phyloP scores from a whole-genome alignment of 2,888 invertebrate species.

The Calliscelio sp. region DNA sequence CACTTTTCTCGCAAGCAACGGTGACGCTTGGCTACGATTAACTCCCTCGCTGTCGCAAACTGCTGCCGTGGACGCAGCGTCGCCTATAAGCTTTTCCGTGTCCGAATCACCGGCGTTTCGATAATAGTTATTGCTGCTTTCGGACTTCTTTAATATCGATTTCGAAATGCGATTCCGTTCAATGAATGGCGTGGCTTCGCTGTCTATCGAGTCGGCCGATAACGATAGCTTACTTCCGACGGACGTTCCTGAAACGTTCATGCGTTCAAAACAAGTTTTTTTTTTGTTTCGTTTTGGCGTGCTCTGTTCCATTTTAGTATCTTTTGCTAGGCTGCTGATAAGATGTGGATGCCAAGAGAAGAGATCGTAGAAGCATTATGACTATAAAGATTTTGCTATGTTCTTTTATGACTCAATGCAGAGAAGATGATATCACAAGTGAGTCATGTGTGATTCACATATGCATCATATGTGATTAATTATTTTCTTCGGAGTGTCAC shows the following conservation, averaged over 20 bases:
- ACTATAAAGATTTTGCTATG: conserved; percentile 30
- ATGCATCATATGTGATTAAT: too few species aligned
- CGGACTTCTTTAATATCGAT: conserved; percentile 92
- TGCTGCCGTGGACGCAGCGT: conserved; percentile 88
- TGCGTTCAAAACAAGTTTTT: conserved; percentile 39
- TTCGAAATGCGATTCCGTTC: conserved; percentile 90
- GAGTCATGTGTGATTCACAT: too few species aligned
- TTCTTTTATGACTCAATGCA: conserved; percentile 14
- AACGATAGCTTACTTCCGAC: conserved; percentile 89
- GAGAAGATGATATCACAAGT: too few species aligned
- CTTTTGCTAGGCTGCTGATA: conserved; percentile 14
- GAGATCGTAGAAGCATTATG: conserved; percentile 23
- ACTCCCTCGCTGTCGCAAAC: conserved; percentile 87
- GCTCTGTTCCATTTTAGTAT: conserved; percentile 17
- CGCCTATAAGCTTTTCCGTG: conserved; percentile 91
- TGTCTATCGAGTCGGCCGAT: conserved; percentile 90
- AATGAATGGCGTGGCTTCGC: conserved; percentile 88
- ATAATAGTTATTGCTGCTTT: conserved; percentile 87
- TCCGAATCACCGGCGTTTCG: conserved; percentile 89
- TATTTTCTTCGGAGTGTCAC: too few species aligned
- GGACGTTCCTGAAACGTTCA: conserved; percentile 78
- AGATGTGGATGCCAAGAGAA: conserved; percentile 31
- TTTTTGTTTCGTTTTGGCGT: conserved; percentile 15
- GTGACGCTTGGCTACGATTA: conserved; percentile 77
- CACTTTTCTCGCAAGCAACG: conserved; percentile 79